Percentiles rank a stretch among this genome's conserved stretches.
Evolutionary conservation across 2,797 vertebrate species (phyloP).

Genomic region (Artibeus lituratus): DNA sequence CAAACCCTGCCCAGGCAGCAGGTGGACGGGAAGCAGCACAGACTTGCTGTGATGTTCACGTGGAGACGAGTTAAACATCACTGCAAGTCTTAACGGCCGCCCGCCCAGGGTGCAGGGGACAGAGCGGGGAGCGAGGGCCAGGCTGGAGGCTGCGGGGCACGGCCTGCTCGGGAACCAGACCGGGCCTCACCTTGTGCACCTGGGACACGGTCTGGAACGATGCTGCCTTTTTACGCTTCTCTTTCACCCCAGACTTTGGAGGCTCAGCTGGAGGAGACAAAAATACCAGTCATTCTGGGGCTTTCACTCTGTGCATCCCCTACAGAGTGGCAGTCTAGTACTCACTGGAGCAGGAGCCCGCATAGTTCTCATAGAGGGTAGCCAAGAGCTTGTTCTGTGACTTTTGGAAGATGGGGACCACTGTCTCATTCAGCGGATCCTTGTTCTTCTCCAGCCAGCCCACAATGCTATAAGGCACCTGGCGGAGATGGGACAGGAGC

Average conservation of each 20-base stretch:
- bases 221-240: constrained; percentile 95
- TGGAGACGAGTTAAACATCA: constrained; percentile 98
- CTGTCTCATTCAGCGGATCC: constrained; percentile 94
- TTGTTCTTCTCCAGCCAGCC: constrained; percentile 98
- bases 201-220: constrained; percentile 96
- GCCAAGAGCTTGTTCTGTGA: constrained; percentile 92
- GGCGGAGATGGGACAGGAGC: neutral
- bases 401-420: constrained; percentile 92
- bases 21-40: constrained; percentile 93
- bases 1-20: constrained; percentile 59
- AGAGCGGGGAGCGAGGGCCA: neutral
- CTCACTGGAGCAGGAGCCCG: constrained; percentile 87
- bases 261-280: constrained; percentile 79
- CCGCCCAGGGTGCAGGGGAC: constrained; percentile 80
- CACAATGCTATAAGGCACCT: constrained; percentile 94
- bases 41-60: constrained; percentile 99
- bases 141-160: neutral
- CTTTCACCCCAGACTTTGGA: constrained; percentile 87
- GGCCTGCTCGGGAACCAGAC: neutral
- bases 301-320: neutral
- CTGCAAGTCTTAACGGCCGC: constrained; percentile 99
- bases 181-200: constrained; percentile 91
- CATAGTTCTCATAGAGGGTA: constrained; percentile 90
- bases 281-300: neutral
- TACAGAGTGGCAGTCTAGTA: neutral